Percentiles rank a stretch among this genome's conserved stretches.
Conservation (phyloP, 2,113 vertebrate species). For the Epinephelus lanceolatus region DNA sequence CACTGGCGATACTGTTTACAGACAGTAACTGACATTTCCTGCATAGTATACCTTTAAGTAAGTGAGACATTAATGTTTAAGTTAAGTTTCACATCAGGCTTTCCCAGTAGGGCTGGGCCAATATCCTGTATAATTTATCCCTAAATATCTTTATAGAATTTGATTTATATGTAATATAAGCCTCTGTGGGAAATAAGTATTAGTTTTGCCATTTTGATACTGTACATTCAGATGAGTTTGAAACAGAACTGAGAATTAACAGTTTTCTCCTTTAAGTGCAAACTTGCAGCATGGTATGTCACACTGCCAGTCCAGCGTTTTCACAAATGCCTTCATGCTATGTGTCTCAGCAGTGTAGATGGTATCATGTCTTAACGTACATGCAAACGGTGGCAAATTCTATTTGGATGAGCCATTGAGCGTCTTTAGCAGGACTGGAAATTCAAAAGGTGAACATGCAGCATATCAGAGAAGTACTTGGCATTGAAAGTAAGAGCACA, state of each 20-base stretch:
- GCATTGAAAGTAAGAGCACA: neutral
- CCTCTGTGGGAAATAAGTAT: neutral
- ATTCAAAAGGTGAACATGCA: neutral
- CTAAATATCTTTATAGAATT: neutral
- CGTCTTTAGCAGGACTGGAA: neutral
- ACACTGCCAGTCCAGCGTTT: neutral
- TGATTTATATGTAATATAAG: neutral
- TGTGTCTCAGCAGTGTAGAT: neutral
- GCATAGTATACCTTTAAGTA: too few species aligned
- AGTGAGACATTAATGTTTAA: neutral
- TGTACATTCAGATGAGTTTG: neutral
- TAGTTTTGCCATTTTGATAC: neutral
- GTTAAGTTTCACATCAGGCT: neutral
- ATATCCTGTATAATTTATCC: neutral
- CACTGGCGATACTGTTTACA: too few species aligned
- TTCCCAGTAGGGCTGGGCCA: neutral
- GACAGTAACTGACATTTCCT: too few species aligned
- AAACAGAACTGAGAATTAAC: neutral
- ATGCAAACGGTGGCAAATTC: slow-evolving; percentile 15
- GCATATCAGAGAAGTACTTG: neutral
- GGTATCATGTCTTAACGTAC: neutral
- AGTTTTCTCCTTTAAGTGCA: neutral
- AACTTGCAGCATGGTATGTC: neutral
- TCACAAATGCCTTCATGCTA: neutral
- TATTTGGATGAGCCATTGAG: neutral